phyloP scores from a whole-genome alignment of 2,113 vertebrate genomes.

The Oreochromis niloticus region DNA sequence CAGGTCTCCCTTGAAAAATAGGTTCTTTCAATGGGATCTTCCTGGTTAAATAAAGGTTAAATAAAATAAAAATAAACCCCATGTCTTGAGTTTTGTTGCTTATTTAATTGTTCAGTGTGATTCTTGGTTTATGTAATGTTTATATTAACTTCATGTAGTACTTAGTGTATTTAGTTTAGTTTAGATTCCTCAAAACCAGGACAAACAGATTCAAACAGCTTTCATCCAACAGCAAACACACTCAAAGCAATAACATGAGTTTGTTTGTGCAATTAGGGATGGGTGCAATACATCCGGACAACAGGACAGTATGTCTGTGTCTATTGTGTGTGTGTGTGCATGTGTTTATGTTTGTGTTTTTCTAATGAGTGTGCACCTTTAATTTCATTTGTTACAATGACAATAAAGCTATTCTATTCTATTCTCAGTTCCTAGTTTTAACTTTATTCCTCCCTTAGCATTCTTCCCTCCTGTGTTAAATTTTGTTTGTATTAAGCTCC shows the following conservation, averaged over 20 bases:
- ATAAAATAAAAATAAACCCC: too few species aligned
- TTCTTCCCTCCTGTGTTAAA: fast-evolving
- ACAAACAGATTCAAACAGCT: neutral
- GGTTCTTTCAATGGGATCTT: too few species aligned
- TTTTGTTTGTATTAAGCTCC: neutral
- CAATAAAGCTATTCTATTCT: neutral
- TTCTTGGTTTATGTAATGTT: neutral
- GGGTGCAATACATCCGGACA: fast-evolving
- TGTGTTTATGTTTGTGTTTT: neutral
- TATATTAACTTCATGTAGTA: fast-evolving
- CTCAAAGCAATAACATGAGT: neutral
- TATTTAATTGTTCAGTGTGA: neutral
- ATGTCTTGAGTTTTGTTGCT: neutral
- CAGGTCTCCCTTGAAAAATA: too few species aligned
- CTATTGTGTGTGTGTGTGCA: fast-evolving
- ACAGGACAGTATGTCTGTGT: neutral
- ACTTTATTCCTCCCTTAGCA: fast-evolving
- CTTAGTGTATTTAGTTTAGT: neutral
- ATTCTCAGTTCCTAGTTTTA: neutral
- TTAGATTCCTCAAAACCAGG: neutral
- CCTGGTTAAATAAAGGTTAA: too few species aligned
- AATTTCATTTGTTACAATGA: neutral
- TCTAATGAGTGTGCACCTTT: neutral
- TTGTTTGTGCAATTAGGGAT: neutral
- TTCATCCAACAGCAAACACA: neutral